Evolutionary conservation across 1,140 invertebrate genomes (phyloP).

Genomic region (Chymomyza costata): DNA sequence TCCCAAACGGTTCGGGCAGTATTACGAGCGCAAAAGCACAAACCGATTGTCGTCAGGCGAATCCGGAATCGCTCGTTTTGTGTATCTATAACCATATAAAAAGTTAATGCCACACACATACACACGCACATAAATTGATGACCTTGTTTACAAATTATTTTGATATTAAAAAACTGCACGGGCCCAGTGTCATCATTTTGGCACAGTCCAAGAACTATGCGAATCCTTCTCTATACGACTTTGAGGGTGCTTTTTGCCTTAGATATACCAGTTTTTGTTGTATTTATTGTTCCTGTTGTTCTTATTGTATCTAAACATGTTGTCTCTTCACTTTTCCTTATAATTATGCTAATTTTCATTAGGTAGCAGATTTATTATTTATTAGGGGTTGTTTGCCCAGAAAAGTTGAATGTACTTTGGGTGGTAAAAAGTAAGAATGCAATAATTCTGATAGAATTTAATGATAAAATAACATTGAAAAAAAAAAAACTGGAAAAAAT

Average conservation of each 20-base stretch:
- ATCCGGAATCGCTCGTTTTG: conserved; percentile 2
- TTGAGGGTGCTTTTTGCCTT: background rate
- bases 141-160: conserved; percentile 74
- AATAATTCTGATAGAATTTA: too few species aligned
- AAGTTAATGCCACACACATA: conserved; percentile 16
- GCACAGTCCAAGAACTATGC: conserved; percentile 25
- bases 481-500: too few species aligned
- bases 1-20: conserved; percentile 43
- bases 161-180: conserved; percentile 69
- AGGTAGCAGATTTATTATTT: conserved; percentile 40
- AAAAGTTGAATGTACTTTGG: too few species aligned
- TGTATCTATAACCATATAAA: conserved; percentile 25
- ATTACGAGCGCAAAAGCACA: conserved; percentile 22
- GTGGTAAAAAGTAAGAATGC: too few species aligned
- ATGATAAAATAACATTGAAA: too few species aligned
- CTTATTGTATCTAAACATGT: conserved; percentile 15
- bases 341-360: conserved; percentile 51
- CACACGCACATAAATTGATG: conserved; percentile 44
- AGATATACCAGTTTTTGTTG: too few species aligned
- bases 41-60: background rate
- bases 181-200: conserved; percentile 14
- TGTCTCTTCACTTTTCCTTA: conserved; percentile 37
- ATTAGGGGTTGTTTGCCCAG: too few species aligned
- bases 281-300: conserved; percentile 17
- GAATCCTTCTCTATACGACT: conserved; percentile 2